phyloP scores from a whole-genome alignment of 2,888 invertebrate species.

The Lamproptera curius region DNA sequence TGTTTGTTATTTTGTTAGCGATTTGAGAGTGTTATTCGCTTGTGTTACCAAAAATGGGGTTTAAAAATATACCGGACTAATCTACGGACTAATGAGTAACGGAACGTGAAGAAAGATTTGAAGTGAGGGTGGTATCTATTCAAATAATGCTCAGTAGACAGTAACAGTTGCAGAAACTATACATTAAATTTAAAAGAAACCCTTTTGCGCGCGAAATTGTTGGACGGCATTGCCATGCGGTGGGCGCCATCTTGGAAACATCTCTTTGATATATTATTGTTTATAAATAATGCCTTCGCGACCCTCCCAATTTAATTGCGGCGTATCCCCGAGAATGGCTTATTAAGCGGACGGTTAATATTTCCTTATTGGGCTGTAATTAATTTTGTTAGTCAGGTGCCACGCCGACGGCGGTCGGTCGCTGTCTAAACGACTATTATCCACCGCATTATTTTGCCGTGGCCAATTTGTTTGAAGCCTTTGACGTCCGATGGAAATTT shows the following conservation, averaged over 20 bases:
- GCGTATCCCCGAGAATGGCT: conserved; percentile 71
- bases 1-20: neutral
- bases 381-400: conserved; percentile 76
- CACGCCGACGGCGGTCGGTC: conserved; percentile 55
- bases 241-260: conserved; percentile 72
- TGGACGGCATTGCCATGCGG: conserved; percentile 48
- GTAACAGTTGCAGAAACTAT: too few species aligned
- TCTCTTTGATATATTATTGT: conserved; percentile 77
- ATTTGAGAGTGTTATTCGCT: neutral
- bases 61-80: neutral
- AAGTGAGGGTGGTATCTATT: too few species aligned
- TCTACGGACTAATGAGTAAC: too few species aligned
- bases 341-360: conserved; percentile 77
- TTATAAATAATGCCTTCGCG: conserved; percentile 72
- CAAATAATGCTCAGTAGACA: too few species aligned
- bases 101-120: too few species aligned
- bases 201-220: conserved; percentile 30
- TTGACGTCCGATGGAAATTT: conserved; percentile 61
- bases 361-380: conserved; percentile 74
- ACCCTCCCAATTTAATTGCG: conserved; percentile 76
- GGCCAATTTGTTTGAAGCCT: conserved; percentile 72
- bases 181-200: conserved; percentile 12
- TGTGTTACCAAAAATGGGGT: neutral
- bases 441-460: conserved; percentile 68
- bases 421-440: conserved; percentile 61